phyloP scores from a whole-genome alignment of 1,140 invertebrate genomes.

The Drosophila ohnishii region DNA sequence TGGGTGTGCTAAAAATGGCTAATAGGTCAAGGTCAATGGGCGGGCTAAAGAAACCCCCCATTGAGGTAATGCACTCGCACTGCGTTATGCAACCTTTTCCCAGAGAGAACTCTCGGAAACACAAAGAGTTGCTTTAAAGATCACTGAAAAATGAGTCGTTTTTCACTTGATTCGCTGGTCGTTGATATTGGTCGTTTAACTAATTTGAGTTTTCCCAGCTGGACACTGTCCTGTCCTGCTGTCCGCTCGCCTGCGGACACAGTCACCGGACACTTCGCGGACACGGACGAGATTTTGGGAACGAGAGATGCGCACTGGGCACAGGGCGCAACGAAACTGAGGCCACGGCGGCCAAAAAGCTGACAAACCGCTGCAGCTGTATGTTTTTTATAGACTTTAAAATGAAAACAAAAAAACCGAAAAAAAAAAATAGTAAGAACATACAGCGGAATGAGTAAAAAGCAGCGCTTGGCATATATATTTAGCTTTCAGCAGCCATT shows the following conservation, averaged over 20 bases:
- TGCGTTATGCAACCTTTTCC: constrained; percentile 35
- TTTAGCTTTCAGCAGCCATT: constrained; percentile 72
- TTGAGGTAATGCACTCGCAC: constrained; percentile 8
- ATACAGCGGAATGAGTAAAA: constrained; percentile 45
- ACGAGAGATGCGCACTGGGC: constrained; percentile 43
- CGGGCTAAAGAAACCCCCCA: constrained; percentile 40
- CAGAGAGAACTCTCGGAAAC: background rate
- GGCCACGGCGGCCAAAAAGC: constrained; percentile 41
- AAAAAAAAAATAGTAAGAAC: constrained; percentile 25
- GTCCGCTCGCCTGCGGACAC: constrained; percentile 28
- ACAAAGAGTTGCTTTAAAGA: constrained; percentile 12
- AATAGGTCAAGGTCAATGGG: constrained; percentile 73
- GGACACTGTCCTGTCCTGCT: constrained; percentile 30
- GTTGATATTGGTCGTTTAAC: constrained; percentile 1
- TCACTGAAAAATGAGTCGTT: constrained; percentile 45
- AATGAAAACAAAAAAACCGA: constrained; percentile 15
- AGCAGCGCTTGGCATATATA: constrained; percentile 59
- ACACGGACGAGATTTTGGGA: constrained; percentile 22
- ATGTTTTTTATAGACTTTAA: constrained; percentile 67
- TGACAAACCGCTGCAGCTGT: constrained; percentile 55
- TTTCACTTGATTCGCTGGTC: constrained; percentile 38
- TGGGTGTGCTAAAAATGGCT: constrained; percentile 56
- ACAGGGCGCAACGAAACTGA: constrained; percentile 58
- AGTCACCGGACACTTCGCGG: constrained; percentile 56
- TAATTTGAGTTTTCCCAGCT: background rate